Evolutionary conservation across 2,113 vertebrate genomes (phyloP), one percentile per base, ranked within the genome.

Genomic region (Epinephelus lanceolatus): DNA sequence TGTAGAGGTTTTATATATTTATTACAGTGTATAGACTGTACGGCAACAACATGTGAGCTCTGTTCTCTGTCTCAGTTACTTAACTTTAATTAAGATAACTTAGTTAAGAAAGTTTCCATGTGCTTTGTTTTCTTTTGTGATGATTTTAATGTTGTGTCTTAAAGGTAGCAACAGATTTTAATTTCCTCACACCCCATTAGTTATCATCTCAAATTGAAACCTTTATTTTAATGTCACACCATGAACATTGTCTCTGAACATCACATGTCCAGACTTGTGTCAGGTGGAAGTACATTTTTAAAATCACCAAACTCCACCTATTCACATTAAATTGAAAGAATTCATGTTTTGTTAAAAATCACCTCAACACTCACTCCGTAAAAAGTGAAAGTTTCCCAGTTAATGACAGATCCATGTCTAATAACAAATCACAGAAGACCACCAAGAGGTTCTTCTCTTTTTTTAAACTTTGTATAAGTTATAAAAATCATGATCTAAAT

Each of bases 401-500:
- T 59, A 21, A 47, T 63, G 27, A 42, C 25, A 3, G 47, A 66
- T 62, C 17, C 3, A n/a, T 14, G 40, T 68, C 25, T 61, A 8
- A 17, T 52, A n/a, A 55, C 25, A 37, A 56, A 25, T 60, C 57
- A 81, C 45, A 71, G 21, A 59, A 15, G 18, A 56, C 33, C 49
- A 25, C 53, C 2, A 11, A 76, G 12, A 15, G 1, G n/a, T 27
- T 55, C 3, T 40, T 45, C 11, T 21, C 5, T 37, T 51, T 42
- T 70, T 71, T 25, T 76, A 19, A 11, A 19, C 6, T 7, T 37
- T 76, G 21, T 80, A 60, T 23, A 30, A 57, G n/a, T 25, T 74
- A n/a, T 51, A 71, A 77, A 71, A 70, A 70, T 72, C 59, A 72
- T 72, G 33, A 30, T 4, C 3, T 42, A 76, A 52, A 74, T 73